Conservation (phyloP, 2,888 invertebrate genomes). For the Diaprepes abbreviatus region DNA sequence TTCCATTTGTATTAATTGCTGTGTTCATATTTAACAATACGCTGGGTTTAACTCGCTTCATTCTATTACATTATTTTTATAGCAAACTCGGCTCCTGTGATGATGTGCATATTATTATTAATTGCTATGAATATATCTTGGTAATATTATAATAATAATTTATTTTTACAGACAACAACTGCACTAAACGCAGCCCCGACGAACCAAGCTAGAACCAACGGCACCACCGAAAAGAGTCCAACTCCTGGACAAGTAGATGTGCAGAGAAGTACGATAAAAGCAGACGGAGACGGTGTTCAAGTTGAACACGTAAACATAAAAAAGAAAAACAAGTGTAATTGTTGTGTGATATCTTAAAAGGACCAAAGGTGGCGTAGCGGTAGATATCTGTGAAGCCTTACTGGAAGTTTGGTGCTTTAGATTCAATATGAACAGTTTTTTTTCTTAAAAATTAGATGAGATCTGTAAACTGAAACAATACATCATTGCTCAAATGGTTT, state of each 20-base stretch:
- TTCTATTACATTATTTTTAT: too few relatives aligned
- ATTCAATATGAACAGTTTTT: slow-evolving; percentile 19
- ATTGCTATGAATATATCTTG: too few relatives aligned
- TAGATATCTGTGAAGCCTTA: slow-evolving; percentile 11
- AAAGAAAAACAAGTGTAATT: slow-evolving; percentile 96
- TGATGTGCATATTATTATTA: too few relatives aligned
- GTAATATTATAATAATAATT: neutral
- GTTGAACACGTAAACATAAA: slow-evolving; percentile 93
- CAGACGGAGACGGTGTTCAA: slow-evolving; percentile 78
- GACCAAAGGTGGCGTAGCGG: slow-evolving; percentile 16
- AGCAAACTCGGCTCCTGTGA: too few relatives aligned
- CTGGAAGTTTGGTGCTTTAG: slow-evolving; percentile 7
- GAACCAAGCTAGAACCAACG: slow-evolving; percentile 60
- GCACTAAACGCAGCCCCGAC: slow-evolving; percentile 64
- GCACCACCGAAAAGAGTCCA: slow-evolving; percentile 62
- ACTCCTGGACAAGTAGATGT: slow-evolving; percentile 76
- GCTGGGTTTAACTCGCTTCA: too few relatives aligned
- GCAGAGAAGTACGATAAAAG: slow-evolving; percentile 78
- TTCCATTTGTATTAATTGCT: too few relatives aligned
- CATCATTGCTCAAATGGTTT: too few relatives aligned
- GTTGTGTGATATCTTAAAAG: slow-evolving; percentile 90
- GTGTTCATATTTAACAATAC: too few relatives aligned
- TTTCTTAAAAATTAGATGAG: too few relatives aligned
- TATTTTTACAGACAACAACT: neutral
- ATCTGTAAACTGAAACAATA: too few relatives aligned